Evolutionary conservation across 2,113 vertebrate genomes (phyloP).

Genomic region (Varanus salvator): DNA sequence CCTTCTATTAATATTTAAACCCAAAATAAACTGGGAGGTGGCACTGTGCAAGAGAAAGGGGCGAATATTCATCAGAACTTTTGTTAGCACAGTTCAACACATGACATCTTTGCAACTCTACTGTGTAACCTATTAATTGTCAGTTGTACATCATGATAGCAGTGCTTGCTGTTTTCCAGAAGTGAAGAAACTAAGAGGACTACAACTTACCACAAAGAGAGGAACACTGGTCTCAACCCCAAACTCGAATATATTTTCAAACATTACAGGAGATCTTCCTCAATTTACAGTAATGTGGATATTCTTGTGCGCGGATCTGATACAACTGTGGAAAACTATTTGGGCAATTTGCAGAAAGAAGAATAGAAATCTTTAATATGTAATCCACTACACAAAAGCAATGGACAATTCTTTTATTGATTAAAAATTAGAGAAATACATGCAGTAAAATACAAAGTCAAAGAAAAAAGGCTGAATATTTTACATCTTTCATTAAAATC

Average conservation of each 20-base stretch:
- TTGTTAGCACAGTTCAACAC: background rate
- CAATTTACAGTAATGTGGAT: background rate
- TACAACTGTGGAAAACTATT: background rate
- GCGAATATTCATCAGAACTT: background rate
- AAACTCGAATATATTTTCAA: background rate
- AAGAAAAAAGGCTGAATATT: conserved; percentile 79
- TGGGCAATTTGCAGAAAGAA: background rate
- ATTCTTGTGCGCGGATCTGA: no score
- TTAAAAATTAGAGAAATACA: conserved; percentile 93
- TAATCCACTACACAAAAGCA: background rate
- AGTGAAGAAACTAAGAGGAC: background rate
- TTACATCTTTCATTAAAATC: conserved; percentile 85
- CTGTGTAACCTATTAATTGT: conserved; percentile 53
- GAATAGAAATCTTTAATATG: background rate
- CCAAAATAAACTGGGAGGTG: conserved; percentile 57
- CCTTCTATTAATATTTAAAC: conserved; percentile 79
- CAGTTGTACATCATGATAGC: background rate
- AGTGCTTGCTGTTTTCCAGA: rapidly evolving
- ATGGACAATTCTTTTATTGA: conserved; percentile 92
- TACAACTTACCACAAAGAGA: background rate
- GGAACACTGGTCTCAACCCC: background rate
- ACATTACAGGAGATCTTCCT: background rate
- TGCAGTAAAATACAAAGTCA: conserved; percentile 91
- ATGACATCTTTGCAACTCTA: conserved; percentile 6
- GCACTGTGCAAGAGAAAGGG: background rate